A percentile compares a stretch with the other conserved stretches of the same genome.
Conservation (phyloP, 2,113 vertebrate species). For the Coptodon bakossiorum region DNA sequence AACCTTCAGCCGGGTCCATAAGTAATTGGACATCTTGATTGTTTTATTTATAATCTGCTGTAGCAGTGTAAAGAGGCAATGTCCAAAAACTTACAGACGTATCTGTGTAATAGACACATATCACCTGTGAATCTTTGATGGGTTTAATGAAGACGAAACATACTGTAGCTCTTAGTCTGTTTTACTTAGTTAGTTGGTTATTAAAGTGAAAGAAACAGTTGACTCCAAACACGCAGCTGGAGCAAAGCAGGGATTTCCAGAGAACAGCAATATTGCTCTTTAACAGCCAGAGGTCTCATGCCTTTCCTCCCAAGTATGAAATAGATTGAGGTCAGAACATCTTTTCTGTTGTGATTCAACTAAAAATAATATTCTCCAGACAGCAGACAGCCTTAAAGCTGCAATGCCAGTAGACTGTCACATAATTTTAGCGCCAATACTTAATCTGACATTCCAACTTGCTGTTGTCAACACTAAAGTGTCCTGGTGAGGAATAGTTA, state of each 20-base stretch:
- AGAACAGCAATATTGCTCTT: neutral
- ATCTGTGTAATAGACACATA: neutral
- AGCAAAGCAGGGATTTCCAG: neutral
- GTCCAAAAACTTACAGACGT: neutral
- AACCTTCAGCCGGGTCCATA: rapidly evolving
- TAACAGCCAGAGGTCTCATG: neutral
- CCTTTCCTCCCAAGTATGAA: neutral
- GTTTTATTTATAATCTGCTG: neutral
- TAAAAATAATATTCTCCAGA: neutral
- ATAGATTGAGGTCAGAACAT: neutral
- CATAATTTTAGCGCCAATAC: neutral
- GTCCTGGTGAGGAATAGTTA: neutral
- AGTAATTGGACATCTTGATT: neutral
- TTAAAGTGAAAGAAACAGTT: neutral
- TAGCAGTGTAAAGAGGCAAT: neutral
- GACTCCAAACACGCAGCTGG: rapidly evolving
- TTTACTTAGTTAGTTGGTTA: neutral
- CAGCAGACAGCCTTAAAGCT: neutral
- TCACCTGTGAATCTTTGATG: neutral
- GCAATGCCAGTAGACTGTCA: neutral
- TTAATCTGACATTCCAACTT: neutral
- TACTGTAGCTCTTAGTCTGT: neutral
- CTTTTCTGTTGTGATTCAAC: neutral
- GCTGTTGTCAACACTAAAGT: neutral
- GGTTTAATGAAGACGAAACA: neutral